Conservation (phyloP, 2,888 invertebrate species). For the Gerris lacustris region DNA sequence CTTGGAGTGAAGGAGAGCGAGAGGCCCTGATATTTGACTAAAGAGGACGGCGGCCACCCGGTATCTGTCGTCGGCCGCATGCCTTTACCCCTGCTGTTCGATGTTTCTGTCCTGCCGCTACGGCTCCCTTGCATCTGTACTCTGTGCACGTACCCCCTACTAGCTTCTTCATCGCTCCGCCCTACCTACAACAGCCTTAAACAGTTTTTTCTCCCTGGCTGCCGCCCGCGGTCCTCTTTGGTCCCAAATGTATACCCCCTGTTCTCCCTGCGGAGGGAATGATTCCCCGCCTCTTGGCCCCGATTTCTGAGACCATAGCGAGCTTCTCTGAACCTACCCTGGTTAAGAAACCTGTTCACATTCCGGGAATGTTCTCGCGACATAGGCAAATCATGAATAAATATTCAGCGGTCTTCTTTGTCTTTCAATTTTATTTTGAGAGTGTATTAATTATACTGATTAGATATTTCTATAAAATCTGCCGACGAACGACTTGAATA, state of each 20-base stretch:
- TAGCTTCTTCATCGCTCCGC: not conserved
- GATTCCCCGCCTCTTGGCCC: not conserved
- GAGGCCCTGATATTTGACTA: constrained; percentile 2
- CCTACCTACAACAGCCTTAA: not conserved
- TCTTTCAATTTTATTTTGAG: no score
- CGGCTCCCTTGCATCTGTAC: not conserved
- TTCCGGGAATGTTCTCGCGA: no score
- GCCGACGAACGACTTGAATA: no score
- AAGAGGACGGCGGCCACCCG: not conserved
- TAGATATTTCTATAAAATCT: no score
- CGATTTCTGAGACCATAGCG: not conserved
- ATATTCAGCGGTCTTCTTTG: no score
- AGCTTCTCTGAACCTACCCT: not conserved
- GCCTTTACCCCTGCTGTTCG: not conserved
- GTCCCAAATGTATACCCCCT: not conserved
- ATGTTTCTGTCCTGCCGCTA: not conserved
- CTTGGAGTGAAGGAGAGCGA: not conserved
- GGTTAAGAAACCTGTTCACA: no score
- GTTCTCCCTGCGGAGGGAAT: not conserved
- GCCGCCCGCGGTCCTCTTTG: not conserved
- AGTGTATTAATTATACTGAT: no score
- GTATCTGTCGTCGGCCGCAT: not conserved
- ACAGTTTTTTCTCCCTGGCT: not conserved
- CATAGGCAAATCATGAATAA: no score
- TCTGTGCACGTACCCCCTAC: not conserved